Conservation (phyloP, 92 coral and sea anemone species). For the Epizoanthus scotinus region DNA sequence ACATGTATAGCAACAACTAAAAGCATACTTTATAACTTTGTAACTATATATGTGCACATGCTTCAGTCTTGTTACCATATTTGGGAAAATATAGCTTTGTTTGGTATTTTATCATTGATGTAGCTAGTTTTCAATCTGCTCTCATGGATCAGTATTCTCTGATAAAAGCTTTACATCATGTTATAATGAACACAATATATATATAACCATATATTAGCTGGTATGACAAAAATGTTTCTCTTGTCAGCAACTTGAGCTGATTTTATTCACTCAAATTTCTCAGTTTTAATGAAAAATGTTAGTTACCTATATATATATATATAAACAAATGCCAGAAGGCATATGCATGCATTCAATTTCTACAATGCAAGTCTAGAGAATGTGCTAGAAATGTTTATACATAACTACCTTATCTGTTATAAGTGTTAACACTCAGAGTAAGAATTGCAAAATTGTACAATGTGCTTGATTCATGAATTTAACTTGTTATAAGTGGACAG, state of each 20-base stretch:
- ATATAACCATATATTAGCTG: too few species aligned
- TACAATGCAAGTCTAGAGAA: constrained; percentile 22
- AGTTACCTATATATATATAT: not conserved
- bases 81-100: constrained; percentile 1
- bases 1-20: too few species aligned
- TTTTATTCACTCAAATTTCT: not conserved
- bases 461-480: not conserved
- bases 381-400: constrained; percentile 16
- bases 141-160: too few species aligned
- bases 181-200: too few species aligned
- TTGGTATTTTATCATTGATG: too few species aligned
- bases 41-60: too few species aligned
- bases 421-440: constrained; percentile 30
- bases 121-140: not conserved
- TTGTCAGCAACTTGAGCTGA: not conserved
- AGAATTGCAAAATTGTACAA: constrained; percentile 19
- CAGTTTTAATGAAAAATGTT: not conserved
- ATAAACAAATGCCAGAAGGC: too few species aligned
- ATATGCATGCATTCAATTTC: too few species aligned
- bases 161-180: too few species aligned
- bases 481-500: not conserved
- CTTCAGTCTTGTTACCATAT: constrained; percentile 22
- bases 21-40: too few species aligned
- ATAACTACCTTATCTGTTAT: not conserved
- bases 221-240: not conserved